Base-by-base conservation (phyloP, 2,888 invertebrate genomes). In the Drosophila paracracens region DNA sequence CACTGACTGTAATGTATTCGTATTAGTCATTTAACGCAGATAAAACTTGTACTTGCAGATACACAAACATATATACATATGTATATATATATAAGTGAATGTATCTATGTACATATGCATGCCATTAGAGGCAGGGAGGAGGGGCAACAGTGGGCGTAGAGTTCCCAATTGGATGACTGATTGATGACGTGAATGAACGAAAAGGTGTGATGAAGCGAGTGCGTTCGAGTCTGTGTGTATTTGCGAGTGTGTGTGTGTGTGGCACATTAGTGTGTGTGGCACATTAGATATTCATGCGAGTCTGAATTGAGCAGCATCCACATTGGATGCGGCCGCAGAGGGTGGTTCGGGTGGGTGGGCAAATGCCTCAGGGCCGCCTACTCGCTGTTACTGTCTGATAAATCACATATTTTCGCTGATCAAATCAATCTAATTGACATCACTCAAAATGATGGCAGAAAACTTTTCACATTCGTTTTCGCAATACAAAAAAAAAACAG, bases 391-490 rank as follows among this genome's bases (percentile, higher is more conserved):
- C 76, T 83, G 81, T 82, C 92, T 91, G 91, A 92, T 92, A 91
- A 91, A 91, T 91, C 92, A 92, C 92, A 91, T 87, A 91, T 91
- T 92, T 92, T 91, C 90, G 88, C 91, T 92, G 92, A 92, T 92
- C 92, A 92, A 92, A 92, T 92, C 92, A 92, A 92, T 92, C 92
- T 92, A 92, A 92, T 92, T 92, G 92, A 92, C 92, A 92, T 92
- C 92, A 92, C 91, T 92, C 92, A 92, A 92, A 92, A 92, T 92
- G 91, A 92, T 92, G 91, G 86, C 90, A 83, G 82, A 88, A 91
- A 91, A 90, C 82, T 82, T 88, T 84, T 78, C 90, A 80, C 87
- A 83, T 90, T 88, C 81, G 79, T 83, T 84, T 74, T 82, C 65
- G 82, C 76, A 60, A 48, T 21, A 31, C 53, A 21, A 10, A 33